phyloP scores from a whole-genome alignment of 2,888 invertebrate genomes.

The Cyclophora albipunctata region DNA sequence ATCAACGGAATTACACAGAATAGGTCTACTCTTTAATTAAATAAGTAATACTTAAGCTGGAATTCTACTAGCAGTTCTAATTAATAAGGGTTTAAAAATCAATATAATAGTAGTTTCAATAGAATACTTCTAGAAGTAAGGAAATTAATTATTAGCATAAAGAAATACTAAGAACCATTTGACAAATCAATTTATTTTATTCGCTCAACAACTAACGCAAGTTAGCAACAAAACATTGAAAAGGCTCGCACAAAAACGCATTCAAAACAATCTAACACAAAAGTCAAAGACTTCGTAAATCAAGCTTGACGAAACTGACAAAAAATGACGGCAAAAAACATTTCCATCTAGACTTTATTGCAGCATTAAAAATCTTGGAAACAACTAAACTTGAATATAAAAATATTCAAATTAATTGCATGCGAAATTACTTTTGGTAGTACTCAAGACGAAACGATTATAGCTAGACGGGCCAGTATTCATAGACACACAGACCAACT shows the following conservation, averaged over 20 bases:
- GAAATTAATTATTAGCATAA: too few species aligned
- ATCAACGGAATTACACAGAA: too few species aligned
- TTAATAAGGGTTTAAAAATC: too few species aligned
- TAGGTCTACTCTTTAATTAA: too few species aligned
- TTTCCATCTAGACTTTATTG: conserved; percentile 31
- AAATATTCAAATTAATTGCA: conserved; percentile 38
- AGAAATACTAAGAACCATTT: too few species aligned
- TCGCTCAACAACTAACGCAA: too few species aligned
- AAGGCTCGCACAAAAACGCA: conserved; percentile 20
- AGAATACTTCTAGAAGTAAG: too few species aligned
- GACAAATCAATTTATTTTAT: too few species aligned
- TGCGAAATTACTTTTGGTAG: conserved; percentile 27
- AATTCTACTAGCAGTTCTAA: too few species aligned
- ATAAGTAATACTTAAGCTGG: too few species aligned
- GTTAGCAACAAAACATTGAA: conserved; percentile 8
- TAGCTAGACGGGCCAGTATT: too few species aligned
- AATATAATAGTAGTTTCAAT: too few species aligned
- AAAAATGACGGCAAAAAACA: conserved; percentile 31
- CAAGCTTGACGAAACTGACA: conserved; percentile 30
- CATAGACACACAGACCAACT: conserved; percentile 9
- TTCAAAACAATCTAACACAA: conserved; percentile 34
- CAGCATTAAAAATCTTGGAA: conserved; percentile 29
- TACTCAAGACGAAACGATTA: conserved; percentile 14
- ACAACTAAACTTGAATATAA: conserved; percentile 33
- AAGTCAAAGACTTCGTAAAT: conserved; percentile 29